A percentile compares a stretch with the other conserved stretches of the same genome.
Evolutionary conservation across 2,113 vertebrate genomes (phyloP).

Genomic region (Oncorhynchus keta): DNA sequence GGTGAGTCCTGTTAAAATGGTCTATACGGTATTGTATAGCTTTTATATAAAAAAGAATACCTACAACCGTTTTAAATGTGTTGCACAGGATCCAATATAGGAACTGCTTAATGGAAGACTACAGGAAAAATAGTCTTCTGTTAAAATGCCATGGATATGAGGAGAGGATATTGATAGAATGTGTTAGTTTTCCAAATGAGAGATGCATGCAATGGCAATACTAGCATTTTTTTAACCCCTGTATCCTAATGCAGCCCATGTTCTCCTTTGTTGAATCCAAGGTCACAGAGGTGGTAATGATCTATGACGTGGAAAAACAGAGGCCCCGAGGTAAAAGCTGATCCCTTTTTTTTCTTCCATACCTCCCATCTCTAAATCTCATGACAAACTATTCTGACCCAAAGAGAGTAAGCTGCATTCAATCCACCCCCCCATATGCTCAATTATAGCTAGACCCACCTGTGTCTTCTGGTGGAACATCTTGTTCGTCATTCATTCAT

Average conservation of each 20-base stretch:
- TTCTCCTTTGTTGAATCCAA: slow-evolving; percentile 77
- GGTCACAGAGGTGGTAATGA: slow-evolving; percentile 99
- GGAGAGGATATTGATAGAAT: no score
- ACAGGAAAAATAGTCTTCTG: background rate
- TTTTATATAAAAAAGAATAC: background rate
- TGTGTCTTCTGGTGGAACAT: slow-evolving; percentile 13
- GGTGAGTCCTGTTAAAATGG: slow-evolving; percentile 81
- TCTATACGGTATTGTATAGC: background rate
- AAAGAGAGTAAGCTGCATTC: slow-evolving; percentile 58
- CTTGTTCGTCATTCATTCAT: background rate
- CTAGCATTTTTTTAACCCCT: no score
- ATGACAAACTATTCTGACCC: slow-evolving; percentile 92
- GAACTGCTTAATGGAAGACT: slow-evolving; percentile 1
- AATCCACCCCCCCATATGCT: slow-evolving; percentile 12
- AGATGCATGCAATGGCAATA: background rate
- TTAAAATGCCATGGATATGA: no score
- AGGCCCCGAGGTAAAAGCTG: slow-evolving; percentile 99
- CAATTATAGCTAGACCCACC: background rate
- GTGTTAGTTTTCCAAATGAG: background rate
- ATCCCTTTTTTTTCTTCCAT: slow-evolving; percentile 80
- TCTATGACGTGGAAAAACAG: slow-evolving; percentile 99
- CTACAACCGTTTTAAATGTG: slow-evolving; percentile 25
- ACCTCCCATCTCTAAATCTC: slow-evolving; percentile 80
- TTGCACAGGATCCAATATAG: slow-evolving; percentile 39
- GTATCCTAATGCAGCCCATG: slow-evolving; percentile 1